These are phyloP conservation scores for Anorthoa munda DNA, from an alignment of 2,888 invertebrate genomes.

Conservation along the genomic window DNA sequence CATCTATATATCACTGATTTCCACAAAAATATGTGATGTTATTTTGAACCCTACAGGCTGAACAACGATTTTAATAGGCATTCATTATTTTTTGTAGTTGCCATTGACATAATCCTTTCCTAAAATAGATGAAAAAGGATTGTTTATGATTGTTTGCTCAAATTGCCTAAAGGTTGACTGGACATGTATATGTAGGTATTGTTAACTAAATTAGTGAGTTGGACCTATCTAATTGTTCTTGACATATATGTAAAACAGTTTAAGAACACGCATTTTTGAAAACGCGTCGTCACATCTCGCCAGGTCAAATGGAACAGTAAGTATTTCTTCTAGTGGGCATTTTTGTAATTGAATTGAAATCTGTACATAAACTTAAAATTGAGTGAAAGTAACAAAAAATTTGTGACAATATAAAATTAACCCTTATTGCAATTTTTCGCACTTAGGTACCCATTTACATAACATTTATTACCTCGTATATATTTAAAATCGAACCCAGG, in stretches of 20 bases:
- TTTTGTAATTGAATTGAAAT: constrained; percentile 58
- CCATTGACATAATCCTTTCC: neutral
- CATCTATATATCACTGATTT: constrained; percentile 23
- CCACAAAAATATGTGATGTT: neutral
- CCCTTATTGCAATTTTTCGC: no score
- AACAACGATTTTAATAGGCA: constrained; percentile 6
- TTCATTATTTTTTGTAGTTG: neutral
- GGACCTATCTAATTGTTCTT: neutral
- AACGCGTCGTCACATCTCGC: neutral
- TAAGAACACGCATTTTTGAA: neutral
- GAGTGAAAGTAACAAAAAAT: neutral
- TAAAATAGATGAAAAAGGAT: neutral
- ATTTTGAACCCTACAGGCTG: neutral
- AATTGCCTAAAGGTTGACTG: neutral
- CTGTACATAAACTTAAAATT: constrained; percentile 21
- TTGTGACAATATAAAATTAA: neutral
- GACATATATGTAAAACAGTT: no score
- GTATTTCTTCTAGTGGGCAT: constrained; percentile 34
- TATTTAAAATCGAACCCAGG: no score
- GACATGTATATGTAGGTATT: neutral
- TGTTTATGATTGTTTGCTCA: neutral
- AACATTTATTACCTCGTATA: no score
- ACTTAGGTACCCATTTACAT: no score
- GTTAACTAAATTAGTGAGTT: neutral
- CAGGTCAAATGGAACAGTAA: constrained; percentile 32